A percentile compares a stretch with the other conserved stretches of the same genome.
These are phyloP conservation scores for Sicus ferrugineus DNA, from an alignment of 2,888 invertebrate species.

Conservation along the genomic window DNA sequence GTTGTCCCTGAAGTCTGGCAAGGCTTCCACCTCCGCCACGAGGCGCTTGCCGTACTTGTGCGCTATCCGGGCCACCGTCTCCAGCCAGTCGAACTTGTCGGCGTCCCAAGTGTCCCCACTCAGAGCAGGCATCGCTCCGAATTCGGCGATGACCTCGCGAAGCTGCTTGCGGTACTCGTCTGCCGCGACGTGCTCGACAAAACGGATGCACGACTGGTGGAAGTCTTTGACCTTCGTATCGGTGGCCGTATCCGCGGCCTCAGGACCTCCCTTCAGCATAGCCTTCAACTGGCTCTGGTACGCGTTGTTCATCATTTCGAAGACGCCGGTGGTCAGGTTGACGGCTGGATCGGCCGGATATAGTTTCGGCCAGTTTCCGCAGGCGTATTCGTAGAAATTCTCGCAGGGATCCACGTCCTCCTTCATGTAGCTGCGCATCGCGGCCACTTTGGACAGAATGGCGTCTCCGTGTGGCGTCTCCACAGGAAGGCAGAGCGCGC, in stretches of 20 bases:
- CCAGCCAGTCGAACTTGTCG: constrained; percentile 52
- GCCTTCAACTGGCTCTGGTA: constrained; percentile 48
- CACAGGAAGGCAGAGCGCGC: too few relatives aligned
- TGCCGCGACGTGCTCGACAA: background rate
- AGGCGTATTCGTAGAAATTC: constrained; percentile 58
- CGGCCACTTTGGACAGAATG: constrained; percentile 48
- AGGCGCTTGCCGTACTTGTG: constrained; percentile 43
- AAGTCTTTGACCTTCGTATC: constrained; percentile 55
- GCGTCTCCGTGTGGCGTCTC: too few relatives aligned
- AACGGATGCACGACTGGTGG: constrained; percentile 52
- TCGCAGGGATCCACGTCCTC: constrained; percentile 51
- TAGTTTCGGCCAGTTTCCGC: constrained; percentile 53
- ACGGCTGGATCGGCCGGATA: constrained; percentile 47
- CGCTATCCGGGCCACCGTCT: constrained; percentile 44
- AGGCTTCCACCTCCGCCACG: constrained; percentile 44
- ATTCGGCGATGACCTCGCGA: constrained; percentile 42
- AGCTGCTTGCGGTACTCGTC: constrained; percentile 31
- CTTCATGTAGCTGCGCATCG: constrained; percentile 53
- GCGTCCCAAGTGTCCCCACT: constrained; percentile 47
- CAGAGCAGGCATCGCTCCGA: constrained; percentile 53
- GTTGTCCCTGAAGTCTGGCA: constrained; percentile 39
- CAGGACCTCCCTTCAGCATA: constrained; percentile 41
- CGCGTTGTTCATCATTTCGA: constrained; percentile 49
- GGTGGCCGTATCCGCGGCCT: constrained; percentile 43
- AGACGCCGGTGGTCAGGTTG: constrained; percentile 44